Percentiles rank a stretch among this genome's conserved stretches.
These are phyloP conservation scores for Cavia aperea DNA, from an alignment of 2,113 vertebrate species.

Conservation along the genomic window DNA sequence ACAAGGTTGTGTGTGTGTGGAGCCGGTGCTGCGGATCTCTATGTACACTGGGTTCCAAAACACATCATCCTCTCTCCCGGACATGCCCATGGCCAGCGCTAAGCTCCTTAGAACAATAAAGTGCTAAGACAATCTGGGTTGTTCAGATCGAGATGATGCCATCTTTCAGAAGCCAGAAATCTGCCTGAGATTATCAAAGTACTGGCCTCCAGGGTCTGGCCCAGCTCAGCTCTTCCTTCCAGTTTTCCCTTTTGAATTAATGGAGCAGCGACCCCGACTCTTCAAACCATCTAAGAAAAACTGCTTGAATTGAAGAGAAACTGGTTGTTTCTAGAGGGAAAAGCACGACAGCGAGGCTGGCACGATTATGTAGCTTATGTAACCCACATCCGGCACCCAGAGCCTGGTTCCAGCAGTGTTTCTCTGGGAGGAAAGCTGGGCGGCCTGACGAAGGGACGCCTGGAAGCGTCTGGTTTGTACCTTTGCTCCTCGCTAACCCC, in stretches of 20 bases:
- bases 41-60: neutral
- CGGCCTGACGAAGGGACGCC: accelerated
- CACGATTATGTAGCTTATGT: neutral
- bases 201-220: neutral
- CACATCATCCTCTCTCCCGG: neutral
- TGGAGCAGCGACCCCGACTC: neutral
- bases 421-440: neutral
- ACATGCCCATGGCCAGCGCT: neutral
- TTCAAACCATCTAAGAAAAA: neutral
- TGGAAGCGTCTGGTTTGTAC: neutral
- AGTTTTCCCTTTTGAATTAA: neutral
- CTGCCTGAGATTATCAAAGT: neutral
- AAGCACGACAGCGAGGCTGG: neutral
- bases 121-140: neutral
- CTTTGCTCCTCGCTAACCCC: neutral
- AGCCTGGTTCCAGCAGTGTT: neutral
- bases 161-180: neutral
- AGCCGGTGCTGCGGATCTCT: neutral
- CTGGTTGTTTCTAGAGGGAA: neutral
- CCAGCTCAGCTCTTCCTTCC: neutral
- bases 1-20: neutral
- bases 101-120: neutral
- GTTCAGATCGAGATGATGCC: neutral
- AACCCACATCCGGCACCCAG: neutral
- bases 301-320: slow-evolving; percentile 21